Percentiles rank a stretch among this genome's conserved stretches.
These are phyloP conservation scores for Drosophila yakuba DNA, from an alignment of 1,140 invertebrate genomes.

Conservation along the genomic window DNA sequence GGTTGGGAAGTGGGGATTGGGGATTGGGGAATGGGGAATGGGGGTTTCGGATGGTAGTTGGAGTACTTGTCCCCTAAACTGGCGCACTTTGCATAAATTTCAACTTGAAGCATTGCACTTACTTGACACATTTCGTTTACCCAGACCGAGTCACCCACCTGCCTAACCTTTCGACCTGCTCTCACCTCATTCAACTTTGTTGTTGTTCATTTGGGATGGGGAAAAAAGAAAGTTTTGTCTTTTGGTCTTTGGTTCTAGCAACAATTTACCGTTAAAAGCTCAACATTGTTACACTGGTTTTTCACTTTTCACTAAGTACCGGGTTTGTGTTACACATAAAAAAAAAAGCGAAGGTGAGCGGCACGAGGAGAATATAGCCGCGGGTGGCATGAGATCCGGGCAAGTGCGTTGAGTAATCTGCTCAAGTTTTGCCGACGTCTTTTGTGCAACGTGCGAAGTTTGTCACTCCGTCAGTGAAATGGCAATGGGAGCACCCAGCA, in stretches of 20 bases:
- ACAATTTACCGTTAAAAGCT: slow-evolving; percentile 80
- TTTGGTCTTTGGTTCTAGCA: slow-evolving; percentile 53
- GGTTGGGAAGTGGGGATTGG: neutral
- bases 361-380: slow-evolving; percentile 4
- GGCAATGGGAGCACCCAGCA: slow-evolving; percentile 9
- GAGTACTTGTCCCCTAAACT: slow-evolving; percentile 51
- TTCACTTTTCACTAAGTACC: slow-evolving; percentile 81
- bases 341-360: slow-evolving; percentile 4
- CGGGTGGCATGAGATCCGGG: neutral
- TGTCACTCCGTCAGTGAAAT: slow-evolving; percentile 77
- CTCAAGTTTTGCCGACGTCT: slow-evolving; percentile 66
- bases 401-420: slow-evolving; percentile 59
- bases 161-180: slow-evolving; percentile 24
- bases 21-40: neutral
- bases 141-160: slow-evolving; percentile 7
- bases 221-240: slow-evolving; percentile 63
- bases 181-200: slow-evolving; percentile 55
- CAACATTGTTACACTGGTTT: slow-evolving; percentile 81
- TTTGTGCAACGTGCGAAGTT: slow-evolving; percentile 78
- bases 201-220: slow-evolving; percentile 63
- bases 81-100: slow-evolving; percentile 76
- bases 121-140: slow-evolving; percentile 78
- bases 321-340: slow-evolving; percentile 77
- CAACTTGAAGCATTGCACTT: slow-evolving; percentile 75
- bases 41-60: neutral